A percentile compares a stretch with the other conserved stretches of the same genome.
phyloP scores from a whole-genome alignment of 2,113 vertebrate genomes.

The Oreochromis tanganicae region DNA sequence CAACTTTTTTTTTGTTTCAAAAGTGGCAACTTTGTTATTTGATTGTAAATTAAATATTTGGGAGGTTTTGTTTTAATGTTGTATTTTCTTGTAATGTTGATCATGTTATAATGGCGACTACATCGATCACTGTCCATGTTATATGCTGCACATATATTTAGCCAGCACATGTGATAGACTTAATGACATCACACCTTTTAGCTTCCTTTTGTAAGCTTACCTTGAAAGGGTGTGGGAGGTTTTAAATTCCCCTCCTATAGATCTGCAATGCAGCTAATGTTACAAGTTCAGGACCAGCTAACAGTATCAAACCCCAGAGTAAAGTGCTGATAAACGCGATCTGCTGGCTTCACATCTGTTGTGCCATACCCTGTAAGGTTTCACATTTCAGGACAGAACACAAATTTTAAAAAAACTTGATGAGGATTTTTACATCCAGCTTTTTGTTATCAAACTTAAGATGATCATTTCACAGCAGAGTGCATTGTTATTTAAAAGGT shows the following conservation, averaged over 20 bases:
- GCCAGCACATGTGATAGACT: background rate
- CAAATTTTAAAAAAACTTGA: background rate
- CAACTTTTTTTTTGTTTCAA: background rate
- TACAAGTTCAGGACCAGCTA: background rate
- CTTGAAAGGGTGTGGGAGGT: background rate
- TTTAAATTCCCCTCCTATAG: background rate
- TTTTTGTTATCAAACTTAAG: background rate
- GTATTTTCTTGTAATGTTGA: background rate
- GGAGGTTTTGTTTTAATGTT: background rate
- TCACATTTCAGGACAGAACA: background rate
- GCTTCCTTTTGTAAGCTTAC: background rate
- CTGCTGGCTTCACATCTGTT: background rate
- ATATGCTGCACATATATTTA: background rate
- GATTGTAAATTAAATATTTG: background rate
- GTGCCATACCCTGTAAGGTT: accelerated
- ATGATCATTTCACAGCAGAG: background rate
- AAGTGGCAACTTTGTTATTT: background rate
- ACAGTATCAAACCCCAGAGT: background rate
- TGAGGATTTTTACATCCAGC: background rate
- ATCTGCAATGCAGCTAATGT: background rate
- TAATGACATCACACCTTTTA: conserved; percentile 16
- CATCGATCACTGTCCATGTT: background rate
- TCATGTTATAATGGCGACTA: background rate
- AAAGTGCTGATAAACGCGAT: background rate
- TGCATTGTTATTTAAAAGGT: background rate